Evolutionary conservation across 1,140 invertebrate genomes (phyloP), one percentile per base, ranked within the genome.

Genomic region (Macrobrachium nipponense): DNA sequence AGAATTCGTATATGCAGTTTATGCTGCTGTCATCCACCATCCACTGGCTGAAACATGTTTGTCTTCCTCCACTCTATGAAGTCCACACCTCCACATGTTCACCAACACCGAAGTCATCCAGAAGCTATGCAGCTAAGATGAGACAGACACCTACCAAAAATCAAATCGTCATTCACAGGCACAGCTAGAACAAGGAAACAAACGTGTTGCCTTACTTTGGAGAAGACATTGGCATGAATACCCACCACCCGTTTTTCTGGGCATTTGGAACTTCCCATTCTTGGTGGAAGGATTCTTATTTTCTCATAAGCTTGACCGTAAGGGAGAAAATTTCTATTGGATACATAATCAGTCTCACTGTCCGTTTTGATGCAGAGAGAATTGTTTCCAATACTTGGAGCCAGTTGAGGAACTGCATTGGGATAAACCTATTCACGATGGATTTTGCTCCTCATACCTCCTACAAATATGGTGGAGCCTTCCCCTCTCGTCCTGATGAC

Each of bases 31-130:
- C 6, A 84, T 60, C 6, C 82, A 84, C 62, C 78, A 73, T 58
- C 0, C n/a, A 5, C 51, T 70, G n/a, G 27, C 18, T 61, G 10
- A 82, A n/a, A 36, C 10, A 75, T 23, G 70, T 82, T 36, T 68
- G 73, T 10, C 70, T 75, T 17, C 80, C 80, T 58, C 70, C 80
- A 27, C 80, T 82, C 18, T 82, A 82, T 70, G 80, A 82, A n/a
- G 70, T 82, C n/a, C 58, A 82, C 80, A 23, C 80, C 80, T 58
- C n/a, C 80, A 82, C 27, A 66, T 82, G 80, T 66, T 82, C 68
- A 59, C 18, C 27, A 36, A 36, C 27, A 36, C 27, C 4, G 27
- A 36, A 36, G 27, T n/a, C 27, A 36, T 36, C 27, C 27, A 36
- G 27, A 36, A 36, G 27, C 27, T 36, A 36, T 36, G 27, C 27